Conservation (phyloP, 2,113 vertebrate species). For the Morphnarchus princeps region DNA sequence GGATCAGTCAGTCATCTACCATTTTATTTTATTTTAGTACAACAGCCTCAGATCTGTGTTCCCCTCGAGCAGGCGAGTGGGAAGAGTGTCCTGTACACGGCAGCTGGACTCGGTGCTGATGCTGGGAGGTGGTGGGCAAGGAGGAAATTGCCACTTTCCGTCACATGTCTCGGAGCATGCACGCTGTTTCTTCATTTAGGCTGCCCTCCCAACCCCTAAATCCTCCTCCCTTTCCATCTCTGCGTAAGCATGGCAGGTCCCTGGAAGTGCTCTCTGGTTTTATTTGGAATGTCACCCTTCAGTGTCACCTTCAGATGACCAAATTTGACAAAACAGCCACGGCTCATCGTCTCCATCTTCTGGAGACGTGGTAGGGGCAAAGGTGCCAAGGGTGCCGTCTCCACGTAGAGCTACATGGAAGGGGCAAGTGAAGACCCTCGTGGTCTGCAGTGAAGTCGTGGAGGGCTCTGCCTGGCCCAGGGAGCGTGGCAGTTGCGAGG, state of each 20-base stretch:
- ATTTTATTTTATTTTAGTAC: not conserved
- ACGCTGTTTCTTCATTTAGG: not conserved
- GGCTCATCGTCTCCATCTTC: not conserved
- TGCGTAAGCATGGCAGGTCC: accelerated
- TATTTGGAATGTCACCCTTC: not conserved
- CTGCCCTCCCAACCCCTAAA: not conserved
- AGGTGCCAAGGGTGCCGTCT: not conserved
- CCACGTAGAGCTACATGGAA: not conserved
- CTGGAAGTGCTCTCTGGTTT: not conserved
- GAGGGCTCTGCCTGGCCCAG: not conserved
- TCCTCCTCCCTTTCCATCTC: not conserved
- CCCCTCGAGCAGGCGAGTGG: not conserved
- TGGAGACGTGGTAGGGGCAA: not conserved
- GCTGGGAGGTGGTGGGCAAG: not conserved
- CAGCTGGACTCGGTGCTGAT: not conserved
- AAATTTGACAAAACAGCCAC: not conserved
- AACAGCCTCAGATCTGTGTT: not conserved
- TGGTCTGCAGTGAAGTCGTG: not conserved
- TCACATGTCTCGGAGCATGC: accelerated
- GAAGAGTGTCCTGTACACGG: accelerated
- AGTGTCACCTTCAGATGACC: not conserved
- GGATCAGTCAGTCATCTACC: not conserved
- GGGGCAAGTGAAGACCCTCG: not conserved
- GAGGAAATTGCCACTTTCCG: not conserved
- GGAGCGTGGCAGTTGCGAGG: not conserved